Evolutionary conservation across 2,797 vertebrate genomes (phyloP).

Genomic region (Lacerta agilis): DNA sequence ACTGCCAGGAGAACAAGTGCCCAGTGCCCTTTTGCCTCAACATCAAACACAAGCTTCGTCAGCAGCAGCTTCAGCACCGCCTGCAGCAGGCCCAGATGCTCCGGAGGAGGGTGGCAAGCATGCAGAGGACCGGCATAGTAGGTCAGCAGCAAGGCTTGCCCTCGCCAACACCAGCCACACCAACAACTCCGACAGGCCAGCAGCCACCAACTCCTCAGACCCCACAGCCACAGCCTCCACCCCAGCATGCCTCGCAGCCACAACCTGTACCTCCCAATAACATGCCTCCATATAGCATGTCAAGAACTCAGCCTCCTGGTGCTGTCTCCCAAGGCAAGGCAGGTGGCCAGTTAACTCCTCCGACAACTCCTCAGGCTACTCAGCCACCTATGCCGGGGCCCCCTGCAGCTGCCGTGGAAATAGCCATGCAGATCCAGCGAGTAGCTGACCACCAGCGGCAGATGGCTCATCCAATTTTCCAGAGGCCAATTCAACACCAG

Average conservation of each 20-base stretch:
- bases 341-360: conserved; percentile 84
- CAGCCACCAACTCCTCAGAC: conserved; percentile 93
- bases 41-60: conserved; percentile 98
- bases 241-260: conserved; percentile 80
- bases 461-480: conserved; percentile 94
- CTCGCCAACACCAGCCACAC: conserved; percentile 80
- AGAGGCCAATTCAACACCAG: conserved; percentile 89
- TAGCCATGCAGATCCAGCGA: conserved; percentile 97
- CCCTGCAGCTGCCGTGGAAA: conserved; percentile 92
- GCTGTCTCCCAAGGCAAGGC: conserved; percentile 93
- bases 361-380: conserved; percentile 86
- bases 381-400: conserved; percentile 85
- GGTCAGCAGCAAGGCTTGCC: conserved; percentile 84
- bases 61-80: conserved; percentile 96
- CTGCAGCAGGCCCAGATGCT: conserved; percentile 98
- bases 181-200: conserved; percentile 88
- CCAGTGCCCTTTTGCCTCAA: conserved; percentile 98
- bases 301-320: conserved; percentile 81
- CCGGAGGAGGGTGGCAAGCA: conserved; percentile 95
- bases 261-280: conserved; percentile 81
- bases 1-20: conserved; percentile 99
- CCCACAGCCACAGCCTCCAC: conserved; percentile 81
- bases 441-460: conserved; percentile 95
- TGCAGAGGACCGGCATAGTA: conserved; percentile 90
- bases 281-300: conserved; percentile 85